A percentile compares a stretch with the other conserved stretches of the same genome.
Evolutionary conservation across 53 echinoderm and acorn worm species (phyloP).

Genomic region (Antedon mediterranea): DNA sequence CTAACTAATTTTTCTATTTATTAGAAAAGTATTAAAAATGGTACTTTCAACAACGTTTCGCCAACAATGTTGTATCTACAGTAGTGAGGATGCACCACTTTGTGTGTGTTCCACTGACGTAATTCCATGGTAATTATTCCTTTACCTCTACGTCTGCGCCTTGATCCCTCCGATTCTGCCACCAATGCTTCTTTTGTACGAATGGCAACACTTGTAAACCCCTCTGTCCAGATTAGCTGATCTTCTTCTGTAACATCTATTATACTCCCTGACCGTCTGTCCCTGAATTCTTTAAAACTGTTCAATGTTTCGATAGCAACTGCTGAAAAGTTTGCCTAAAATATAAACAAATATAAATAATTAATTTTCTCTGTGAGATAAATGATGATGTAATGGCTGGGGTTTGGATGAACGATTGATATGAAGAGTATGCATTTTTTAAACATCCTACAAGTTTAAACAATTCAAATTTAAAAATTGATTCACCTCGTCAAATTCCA

Average conservation of each 20-base stretch:
- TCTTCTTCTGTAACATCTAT: not conserved
- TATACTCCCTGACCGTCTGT: not conserved
- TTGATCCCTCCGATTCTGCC: slow-evolving; percentile 5
- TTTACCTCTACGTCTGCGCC: not conserved
- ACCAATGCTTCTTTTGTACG: slow-evolving; percentile 43
- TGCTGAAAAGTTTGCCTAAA: slow-evolving; percentile 26
- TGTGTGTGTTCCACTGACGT: too few relatives aligned
- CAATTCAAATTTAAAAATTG: too few relatives aligned
- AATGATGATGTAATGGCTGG: too few relatives aligned
- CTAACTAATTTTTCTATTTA: too few relatives aligned
- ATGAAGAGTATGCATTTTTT: too few relatives aligned
- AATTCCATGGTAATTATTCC: slow-evolving; percentile 1
- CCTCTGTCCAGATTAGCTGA: slow-evolving; percentile 3
- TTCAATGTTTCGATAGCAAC: slow-evolving; percentile 37
- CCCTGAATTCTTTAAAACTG: slow-evolving; percentile 23
- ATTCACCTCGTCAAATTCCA: slow-evolving; percentile 24
- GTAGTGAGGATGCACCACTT: too few relatives aligned
- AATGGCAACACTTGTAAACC: slow-evolving; percentile 35
- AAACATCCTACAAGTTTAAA: too few relatives aligned
- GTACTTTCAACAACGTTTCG: too few relatives aligned
- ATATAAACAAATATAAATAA: not conserved
- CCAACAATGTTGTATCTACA: too few relatives aligned
- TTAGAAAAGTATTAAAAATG: too few relatives aligned
- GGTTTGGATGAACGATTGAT: too few relatives aligned
- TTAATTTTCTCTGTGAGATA: too few relatives aligned